Evolutionary conservation across 2,113 vertebrate species (phyloP).

Genomic region (Echinops telfairi): DNA sequence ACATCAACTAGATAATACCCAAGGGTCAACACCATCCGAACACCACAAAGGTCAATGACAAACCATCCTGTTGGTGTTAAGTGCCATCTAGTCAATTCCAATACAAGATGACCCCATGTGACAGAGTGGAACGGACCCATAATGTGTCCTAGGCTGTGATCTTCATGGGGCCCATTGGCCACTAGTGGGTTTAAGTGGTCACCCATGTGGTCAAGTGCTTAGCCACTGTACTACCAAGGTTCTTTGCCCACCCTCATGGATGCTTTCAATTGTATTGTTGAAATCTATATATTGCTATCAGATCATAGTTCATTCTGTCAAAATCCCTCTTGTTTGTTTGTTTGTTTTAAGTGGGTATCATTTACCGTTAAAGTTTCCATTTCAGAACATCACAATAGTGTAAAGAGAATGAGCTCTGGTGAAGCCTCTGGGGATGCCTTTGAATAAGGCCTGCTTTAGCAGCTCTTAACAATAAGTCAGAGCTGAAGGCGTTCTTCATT

Average conservation of each 20-base stretch:
- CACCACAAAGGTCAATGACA: not conserved
- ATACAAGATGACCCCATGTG: not conserved
- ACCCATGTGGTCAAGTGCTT: not conserved
- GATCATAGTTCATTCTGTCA: not conserved
- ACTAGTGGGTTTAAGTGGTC: not conserved
- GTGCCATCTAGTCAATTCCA: not conserved
- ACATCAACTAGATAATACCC: not conserved
- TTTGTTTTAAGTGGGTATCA: not conserved
- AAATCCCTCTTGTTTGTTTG: not conserved
- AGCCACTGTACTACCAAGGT: not conserved
- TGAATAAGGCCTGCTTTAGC: slow-evolving; percentile 49
- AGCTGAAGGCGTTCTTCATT: not conserved
- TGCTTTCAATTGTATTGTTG: not conserved
- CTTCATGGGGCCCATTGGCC: not conserved
- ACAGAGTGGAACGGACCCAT: not conserved
- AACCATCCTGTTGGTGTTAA: not conserved
- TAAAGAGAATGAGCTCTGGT: not conserved
- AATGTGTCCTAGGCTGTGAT: not conserved
- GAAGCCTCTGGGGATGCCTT: not conserved
- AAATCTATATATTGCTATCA: not conserved
- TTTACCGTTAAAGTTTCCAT: slow-evolving; percentile 5
- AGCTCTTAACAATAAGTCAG: slow-evolving; percentile 53
- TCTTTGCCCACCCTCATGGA: not conserved
- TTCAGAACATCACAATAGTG: slow-evolving; percentile 6
- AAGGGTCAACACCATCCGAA: not conserved